phyloP scores from a whole-genome alignment of 2,888 invertebrate genomes.

The Rosalia funebris region DNA sequence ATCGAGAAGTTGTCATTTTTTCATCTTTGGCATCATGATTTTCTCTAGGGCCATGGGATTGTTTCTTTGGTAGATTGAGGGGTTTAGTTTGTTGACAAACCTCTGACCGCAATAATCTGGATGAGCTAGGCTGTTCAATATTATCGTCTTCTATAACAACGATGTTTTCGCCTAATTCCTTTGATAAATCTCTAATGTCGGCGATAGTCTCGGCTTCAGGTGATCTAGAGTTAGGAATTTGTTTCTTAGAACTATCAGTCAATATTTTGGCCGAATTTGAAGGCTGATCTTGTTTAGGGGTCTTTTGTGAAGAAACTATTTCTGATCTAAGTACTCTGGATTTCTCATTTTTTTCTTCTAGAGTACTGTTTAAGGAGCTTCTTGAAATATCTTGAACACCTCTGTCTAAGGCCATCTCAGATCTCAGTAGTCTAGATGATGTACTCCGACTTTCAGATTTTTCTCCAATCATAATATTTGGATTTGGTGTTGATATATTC shows the following conservation, averaged over 20 bases:
- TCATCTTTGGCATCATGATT: background rate
- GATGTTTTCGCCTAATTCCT: too few species aligned
- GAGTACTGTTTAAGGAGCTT: too few species aligned
- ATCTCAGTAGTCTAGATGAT: background rate
- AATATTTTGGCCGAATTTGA: background rate
- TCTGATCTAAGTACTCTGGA: too few species aligned
- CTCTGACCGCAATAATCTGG: slow-evolving; percentile 11
- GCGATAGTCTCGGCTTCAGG: too few species aligned
- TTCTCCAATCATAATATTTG: too few species aligned
- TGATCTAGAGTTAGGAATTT: too few species aligned
- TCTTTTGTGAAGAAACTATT: background rate
- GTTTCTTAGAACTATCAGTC: background rate
- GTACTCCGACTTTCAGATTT: too few species aligned
- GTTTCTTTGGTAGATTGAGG: background rate
- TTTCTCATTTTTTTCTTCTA: too few species aligned
- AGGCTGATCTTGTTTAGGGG: background rate
- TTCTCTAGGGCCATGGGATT: background rate
- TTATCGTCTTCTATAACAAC: too few species aligned
- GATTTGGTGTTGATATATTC: too few species aligned
- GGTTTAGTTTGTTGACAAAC: background rate
- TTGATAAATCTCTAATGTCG: too few species aligned
- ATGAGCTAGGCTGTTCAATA: background rate
- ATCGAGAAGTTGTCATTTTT: background rate
- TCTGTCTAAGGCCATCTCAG: background rate
- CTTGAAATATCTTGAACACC: background rate